A percentile compares a stretch with the other conserved stretches of the same genome.
phyloP scores from a whole-genome alignment of 2,888 invertebrate genomes.

The Pteria penguin region DNA sequence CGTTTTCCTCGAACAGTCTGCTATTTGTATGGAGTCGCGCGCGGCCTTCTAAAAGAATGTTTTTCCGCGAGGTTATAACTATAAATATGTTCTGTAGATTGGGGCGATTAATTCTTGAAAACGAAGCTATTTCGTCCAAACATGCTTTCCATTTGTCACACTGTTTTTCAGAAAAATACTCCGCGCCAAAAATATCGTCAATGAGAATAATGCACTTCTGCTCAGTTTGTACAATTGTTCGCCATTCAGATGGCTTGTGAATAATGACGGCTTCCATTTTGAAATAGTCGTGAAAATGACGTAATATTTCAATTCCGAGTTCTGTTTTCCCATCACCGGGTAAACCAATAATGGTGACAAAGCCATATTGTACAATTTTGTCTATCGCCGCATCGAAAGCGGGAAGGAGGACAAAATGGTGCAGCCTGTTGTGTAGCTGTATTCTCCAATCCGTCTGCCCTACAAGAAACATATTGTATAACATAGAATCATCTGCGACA shows the following conservation, averaged over 20 bases:
- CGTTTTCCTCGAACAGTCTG: constrained; percentile 4
- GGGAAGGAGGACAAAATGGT: not conserved
- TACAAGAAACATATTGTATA: too few relatives aligned
- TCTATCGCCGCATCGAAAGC: constrained; percentile 11
- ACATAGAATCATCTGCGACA: too few relatives aligned
- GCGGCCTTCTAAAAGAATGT: constrained; percentile 7
- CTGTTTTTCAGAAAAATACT: constrained; percentile 1
- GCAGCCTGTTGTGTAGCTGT: not conserved
- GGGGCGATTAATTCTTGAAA: not conserved
- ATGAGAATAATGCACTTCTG: constrained; percentile 8
- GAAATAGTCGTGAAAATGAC: not conserved
- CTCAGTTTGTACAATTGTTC: not conserved
- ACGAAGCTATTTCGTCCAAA: not conserved
- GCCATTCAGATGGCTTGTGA: not conserved
- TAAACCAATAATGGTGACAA: not conserved
- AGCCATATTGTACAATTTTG: not conserved
- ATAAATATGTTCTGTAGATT: not conserved
- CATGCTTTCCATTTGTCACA: constrained; percentile 11
- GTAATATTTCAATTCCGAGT: constrained; percentile 5
- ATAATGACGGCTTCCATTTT: not conserved
- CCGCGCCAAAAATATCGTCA: constrained; percentile 19
- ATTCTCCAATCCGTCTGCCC: constrained; percentile 10
- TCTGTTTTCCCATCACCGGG: constrained; percentile 19
- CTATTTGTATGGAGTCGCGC: not conserved
- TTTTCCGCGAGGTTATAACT: constrained; percentile 8